Percentiles rank a stretch among this genome's conserved stretches.
Conservation (phyloP, 2,797 vertebrate genomes). For the Heliangelus exortis region DNA sequence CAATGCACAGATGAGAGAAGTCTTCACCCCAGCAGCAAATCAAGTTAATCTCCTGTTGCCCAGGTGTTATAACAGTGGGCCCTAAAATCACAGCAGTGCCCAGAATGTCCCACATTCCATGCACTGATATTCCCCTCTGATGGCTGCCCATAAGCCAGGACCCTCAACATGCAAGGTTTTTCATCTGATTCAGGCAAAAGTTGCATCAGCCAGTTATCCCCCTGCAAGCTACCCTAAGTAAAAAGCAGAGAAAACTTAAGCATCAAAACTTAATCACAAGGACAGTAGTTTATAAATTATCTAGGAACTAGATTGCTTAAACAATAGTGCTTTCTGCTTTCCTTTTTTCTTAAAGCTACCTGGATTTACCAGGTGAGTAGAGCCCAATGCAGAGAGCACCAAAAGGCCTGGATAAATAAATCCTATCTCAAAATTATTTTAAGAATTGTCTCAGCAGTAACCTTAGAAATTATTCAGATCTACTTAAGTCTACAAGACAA, state of each 20-base stretch:
- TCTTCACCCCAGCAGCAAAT: background rate
- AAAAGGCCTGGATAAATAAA: background rate
- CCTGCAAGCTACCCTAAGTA: background rate
- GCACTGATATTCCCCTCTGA: background rate
- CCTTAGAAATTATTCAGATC: background rate
- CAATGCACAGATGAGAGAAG: background rate
- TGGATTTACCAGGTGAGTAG: background rate
- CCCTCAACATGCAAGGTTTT: background rate
- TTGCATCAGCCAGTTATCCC: background rate
- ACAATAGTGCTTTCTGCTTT: background rate
- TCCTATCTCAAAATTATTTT: background rate
- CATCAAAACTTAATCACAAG: background rate
- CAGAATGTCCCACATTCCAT: background rate
- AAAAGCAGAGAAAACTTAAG: background rate
- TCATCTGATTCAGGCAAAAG: background rate
- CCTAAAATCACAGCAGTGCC: background rate
- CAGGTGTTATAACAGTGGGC: background rate
- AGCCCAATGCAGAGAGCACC: background rate
- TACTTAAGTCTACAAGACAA: background rate
- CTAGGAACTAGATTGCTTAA: background rate
- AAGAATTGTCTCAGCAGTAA: background rate
- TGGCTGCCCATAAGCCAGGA: accelerated
- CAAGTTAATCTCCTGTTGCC: accelerated
- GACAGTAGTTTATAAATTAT: background rate
- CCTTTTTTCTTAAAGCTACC: background rate